Conservation (phyloP, 1,140 invertebrate species). For the Dinoponera quadriceps region DNA sequence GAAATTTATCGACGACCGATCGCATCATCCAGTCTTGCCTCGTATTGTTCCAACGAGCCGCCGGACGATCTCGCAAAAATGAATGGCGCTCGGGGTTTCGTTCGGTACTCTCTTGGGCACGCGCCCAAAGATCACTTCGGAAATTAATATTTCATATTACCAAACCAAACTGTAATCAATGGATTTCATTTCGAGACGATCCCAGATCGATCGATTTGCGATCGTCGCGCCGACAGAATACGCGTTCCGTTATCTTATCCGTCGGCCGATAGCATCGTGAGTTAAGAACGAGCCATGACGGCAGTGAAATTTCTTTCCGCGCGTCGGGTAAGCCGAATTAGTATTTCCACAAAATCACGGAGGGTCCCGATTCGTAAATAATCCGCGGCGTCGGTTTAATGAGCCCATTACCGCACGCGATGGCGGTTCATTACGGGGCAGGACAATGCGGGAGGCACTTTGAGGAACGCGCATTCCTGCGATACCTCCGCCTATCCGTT, state of each 20-base stretch:
- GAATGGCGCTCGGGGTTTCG: slow-evolving; percentile 3
- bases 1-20: slow-evolving; percentile 68
- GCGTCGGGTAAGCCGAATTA: not conserved
- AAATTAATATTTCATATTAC: not conserved
- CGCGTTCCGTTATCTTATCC: not conserved
- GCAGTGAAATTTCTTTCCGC: not conserved
- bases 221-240: not conserved
- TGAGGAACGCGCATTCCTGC: slow-evolving; percentile 66
- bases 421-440: slow-evolving; percentile 31
- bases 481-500: slow-evolving; percentile 65
- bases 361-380: not conserved
- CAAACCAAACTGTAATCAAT: not conserved
- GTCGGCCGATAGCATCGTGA: not conserved
- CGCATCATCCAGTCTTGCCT: slow-evolving; percentile 8
- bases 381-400: slow-evolving; percentile 27
- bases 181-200: too few relatives aligned
- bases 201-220: not conserved
- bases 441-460: slow-evolving; percentile 42
- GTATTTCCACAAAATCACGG: slow-evolving; percentile 19
- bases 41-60: not conserved
- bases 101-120: not conserved
- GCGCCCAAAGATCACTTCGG: not conserved
- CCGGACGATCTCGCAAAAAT: not conserved
- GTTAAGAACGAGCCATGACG: slow-evolving; percentile 3
- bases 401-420: slow-evolving; percentile 46